Percentiles rank a stretch among this genome's conserved stretches.
These are phyloP conservation scores for Planococcus citri DNA, from an alignment of 1,140 invertebrate species.

Conservation along the genomic window DNA sequence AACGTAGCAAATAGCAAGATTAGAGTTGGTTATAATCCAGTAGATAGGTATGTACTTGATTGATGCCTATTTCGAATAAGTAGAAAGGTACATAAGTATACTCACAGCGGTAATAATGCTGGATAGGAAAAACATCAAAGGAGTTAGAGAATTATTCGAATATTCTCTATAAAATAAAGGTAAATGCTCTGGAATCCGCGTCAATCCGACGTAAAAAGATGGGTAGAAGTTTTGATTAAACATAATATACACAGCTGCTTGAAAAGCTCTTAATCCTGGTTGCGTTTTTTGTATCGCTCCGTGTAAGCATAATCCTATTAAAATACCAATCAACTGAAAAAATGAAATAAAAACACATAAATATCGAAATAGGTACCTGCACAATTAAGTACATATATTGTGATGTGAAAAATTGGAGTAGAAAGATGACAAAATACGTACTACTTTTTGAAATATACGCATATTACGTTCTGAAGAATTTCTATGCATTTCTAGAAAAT, in stretches of 20 bases:
- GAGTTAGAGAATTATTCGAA: constrained; percentile 57
- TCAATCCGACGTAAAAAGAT: constrained; percentile 69
- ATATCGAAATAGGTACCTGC: too few species aligned
- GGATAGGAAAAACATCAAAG: constrained; percentile 58
- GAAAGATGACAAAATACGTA: constrained; percentile 31
- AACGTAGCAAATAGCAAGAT: neutral
- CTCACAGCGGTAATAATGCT: constrained; percentile 62
- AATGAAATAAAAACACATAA: too few species aligned
- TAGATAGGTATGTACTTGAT: too few species aligned
- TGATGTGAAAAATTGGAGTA: neutral
- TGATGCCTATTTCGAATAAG: neutral
- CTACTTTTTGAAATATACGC: constrained; percentile 61
- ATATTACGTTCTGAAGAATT: constrained; percentile 57
- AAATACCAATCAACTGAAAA: constrained; percentile 50
- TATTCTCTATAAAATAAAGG: constrained; percentile 66
- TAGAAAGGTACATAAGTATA: constrained; percentile 22
- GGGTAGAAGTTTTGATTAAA: constrained; percentile 76
- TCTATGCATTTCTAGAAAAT: constrained; percentile 49
- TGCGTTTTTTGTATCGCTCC: constrained; percentile 54
- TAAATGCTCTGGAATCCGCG: constrained; percentile 61
- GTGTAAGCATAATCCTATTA: constrained; percentile 64
- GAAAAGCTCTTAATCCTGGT: constrained; percentile 63
- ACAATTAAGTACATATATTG: neutral
- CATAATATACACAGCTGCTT: constrained; percentile 68
- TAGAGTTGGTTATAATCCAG: neutral